Base-by-base conservation (phyloP, 2,797 vertebrate genomes). In the Potorous gilbertii region DNA sequence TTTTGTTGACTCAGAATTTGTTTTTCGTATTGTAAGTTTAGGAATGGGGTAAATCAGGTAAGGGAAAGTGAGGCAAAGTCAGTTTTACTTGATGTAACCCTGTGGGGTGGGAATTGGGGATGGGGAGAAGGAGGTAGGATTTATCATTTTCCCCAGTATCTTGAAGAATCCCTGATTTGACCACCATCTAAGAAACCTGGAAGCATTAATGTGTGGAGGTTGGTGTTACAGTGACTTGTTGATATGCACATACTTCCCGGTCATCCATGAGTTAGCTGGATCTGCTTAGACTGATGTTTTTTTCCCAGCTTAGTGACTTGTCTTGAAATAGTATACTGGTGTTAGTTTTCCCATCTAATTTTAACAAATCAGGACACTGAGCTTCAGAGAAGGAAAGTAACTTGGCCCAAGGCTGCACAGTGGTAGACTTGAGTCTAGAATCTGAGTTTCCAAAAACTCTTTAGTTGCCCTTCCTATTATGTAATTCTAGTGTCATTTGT, bases 1-100 rank as follows among this genome's bases (percentile, higher is more conserved):
- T 57, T 92, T 95, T 94, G 40, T 55, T 56, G 16, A 66, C 55
- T 97, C 91, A 92, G 59, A 94, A 59, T 24, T 91, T 95, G 87
- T 96, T 46, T 94, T 89, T 94, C 11, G 52, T 56, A 50, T 24
- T 93, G 50, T 55, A 91, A 46, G 16, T 1, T 34, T 89, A 62
- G 21, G 52, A 14, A 24, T 46, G 54, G 46, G 3, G 50, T 59
- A 28, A 40, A 59, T 31, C 34, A 40, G 46, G 29, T 56, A 28
- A 1, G 9, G 91, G 59, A 92, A 90, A 55, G 27, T 56, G 90
- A 92, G n/a, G 16, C 5, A 40, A 81, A 81, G 21, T n/a, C n/a
- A n/a, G n/a, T 81, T 74, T 46, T 81, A 81, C 40, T 81, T 81
- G 21, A 11, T 46, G 40, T 11, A 81, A 5, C 2, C 66, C n/a